Evolutionary conservation across 2,113 vertebrate genomes (phyloP).

Genomic region (Platysteira castanea): DNA sequence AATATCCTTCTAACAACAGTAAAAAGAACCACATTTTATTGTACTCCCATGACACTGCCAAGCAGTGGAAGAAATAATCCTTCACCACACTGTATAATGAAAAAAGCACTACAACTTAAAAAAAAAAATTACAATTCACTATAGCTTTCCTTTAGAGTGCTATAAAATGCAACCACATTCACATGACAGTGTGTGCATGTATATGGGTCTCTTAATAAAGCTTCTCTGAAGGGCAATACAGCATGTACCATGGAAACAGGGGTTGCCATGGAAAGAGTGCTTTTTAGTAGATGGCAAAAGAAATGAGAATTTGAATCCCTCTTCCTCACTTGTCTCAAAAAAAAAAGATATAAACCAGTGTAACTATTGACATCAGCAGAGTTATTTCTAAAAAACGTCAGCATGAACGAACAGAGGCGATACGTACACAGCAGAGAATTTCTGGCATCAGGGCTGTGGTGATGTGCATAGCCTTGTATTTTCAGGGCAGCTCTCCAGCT

Average conservation of each 20-base stretch:
- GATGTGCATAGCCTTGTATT: not conserved
- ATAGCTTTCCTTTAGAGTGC: constrained; percentile 29
- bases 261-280: constrained; percentile 73
- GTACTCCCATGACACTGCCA: constrained; percentile 8
- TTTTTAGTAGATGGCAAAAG: constrained; percentile 59
- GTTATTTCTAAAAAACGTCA: not conserved
- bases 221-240: constrained; percentile 52
- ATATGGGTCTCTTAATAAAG: constrained; percentile 51
- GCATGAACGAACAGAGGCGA: rapidly evolving
- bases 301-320: constrained; percentile 5
- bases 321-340: not conserved
- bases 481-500: not conserved
- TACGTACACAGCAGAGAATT: rapidly evolving
- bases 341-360: not conserved
- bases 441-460: not conserved
- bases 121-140: constrained; percentile 34
- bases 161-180: constrained; percentile 48
- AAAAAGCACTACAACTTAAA: constrained; percentile 43
- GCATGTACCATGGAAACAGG: constrained; percentile 70
- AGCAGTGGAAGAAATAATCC: constrained; percentile 36
- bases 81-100: constrained; percentile 32
- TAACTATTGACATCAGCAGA: not conserved
- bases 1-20: not conserved
- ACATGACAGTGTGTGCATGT: not conserved
- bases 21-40: not conserved